Evolutionary conservation across 2,888 invertebrate genomes (phyloP), one percentile per base, ranked within the genome.

Genomic region (Phalera bucephala): DNA sequence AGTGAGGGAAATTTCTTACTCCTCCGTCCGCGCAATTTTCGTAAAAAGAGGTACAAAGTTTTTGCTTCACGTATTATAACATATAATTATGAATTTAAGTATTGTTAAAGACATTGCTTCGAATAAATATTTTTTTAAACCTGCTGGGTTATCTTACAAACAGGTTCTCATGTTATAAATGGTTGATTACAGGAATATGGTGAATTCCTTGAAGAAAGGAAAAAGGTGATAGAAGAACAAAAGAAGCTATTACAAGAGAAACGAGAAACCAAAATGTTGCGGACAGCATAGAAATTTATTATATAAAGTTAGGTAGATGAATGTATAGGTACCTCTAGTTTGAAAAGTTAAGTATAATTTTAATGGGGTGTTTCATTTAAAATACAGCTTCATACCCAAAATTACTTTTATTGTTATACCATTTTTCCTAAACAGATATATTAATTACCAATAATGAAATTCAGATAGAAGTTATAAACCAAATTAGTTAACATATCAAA

Each of bases 191-290:
- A 90, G 64, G 97, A 97, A 69, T 97, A 98, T 84, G 93, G 88
- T 0, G 78, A 93, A 63, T 99, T 98, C 79, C 83, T 98, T 27
- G 92, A 93, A 56, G 93, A 97, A 62, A 91, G 98, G 37, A 93
- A 92, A 67, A 51, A 69, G 20, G 80, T 93, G 49, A 90, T 97
- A 1, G 95, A 93, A 63, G 90, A 94, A 56, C 96, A 97, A 73
- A 92, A 93, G 66, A 93, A 93, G 64, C 91, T 93, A 59, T 74
- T 98, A 34, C 94, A 95, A 82, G 97, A 96, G 73, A 93, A 93
- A 71, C 94, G 94, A 73, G 96, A 97, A 87, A 95, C 97, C 0
- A 98, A 97, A 90, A 93, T 98, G 94, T 92, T 98, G 61, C 91
- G 98, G 82, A 95, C 95, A 40, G 93, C 88, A 6, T 82, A 80